These are phyloP conservation scores for Lepisosteus oculatus DNA, from an alignment of 2,113 vertebrate species.

Conservation along the genomic window DNA sequence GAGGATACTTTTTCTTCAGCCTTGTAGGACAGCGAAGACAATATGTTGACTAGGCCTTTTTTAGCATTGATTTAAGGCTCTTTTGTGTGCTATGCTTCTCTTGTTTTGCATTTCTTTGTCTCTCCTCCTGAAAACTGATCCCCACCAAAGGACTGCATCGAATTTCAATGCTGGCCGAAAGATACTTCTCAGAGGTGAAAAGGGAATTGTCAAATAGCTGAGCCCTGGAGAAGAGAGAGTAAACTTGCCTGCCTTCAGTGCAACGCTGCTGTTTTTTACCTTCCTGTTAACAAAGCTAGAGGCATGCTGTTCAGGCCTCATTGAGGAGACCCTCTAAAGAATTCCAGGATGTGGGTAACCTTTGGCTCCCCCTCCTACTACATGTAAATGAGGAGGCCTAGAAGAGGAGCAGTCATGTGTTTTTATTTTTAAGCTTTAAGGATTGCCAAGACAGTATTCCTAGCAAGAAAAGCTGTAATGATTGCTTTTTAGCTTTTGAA, in stretches of 20 bases:
- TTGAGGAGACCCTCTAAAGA: conserved; percentile 47
- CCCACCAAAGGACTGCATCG: conserved; percentile 38
- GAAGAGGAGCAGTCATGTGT: conserved; percentile 56
- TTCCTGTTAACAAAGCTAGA: conserved; percentile 14
- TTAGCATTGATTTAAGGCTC: background rate
- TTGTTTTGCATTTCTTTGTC: conserved; percentile 45
- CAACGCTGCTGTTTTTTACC: background rate
- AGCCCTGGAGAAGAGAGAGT: background rate
- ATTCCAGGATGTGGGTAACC: conserved; percentile 66
- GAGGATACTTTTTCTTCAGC: too few species aligned
- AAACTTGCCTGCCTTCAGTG: background rate
- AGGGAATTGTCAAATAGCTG: background rate
- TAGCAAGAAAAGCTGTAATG: background rate
- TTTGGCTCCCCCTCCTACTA: conserved; percentile 55
- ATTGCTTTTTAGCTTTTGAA: background rate
- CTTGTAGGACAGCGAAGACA: background rate
- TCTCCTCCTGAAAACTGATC: conserved; percentile 50
- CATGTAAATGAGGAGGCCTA: conserved; percentile 58
- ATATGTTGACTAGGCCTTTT: background rate
- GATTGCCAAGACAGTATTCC: background rate
- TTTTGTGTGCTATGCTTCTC: conserved; percentile 3
- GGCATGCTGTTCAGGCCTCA: conserved; percentile 36
- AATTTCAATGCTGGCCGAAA: conserved; percentile 40
- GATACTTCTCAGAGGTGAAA: conserved; percentile 9
- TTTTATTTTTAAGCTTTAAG: background rate